Evolutionary conservation across 2,113 vertebrate species (phyloP).

Genomic region (Meriones unguiculatus): DNA sequence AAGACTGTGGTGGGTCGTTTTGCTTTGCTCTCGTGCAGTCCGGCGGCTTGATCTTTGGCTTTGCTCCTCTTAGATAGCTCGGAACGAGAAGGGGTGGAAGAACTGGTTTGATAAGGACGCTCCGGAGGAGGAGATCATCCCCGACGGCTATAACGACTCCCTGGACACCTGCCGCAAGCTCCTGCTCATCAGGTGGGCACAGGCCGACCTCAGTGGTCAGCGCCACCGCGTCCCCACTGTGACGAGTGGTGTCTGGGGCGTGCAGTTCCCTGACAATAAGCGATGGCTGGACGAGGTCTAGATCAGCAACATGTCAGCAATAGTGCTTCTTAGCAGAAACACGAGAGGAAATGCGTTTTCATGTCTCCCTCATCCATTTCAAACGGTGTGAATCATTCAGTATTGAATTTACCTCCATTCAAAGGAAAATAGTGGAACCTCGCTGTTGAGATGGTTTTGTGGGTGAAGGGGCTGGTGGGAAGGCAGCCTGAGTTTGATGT

Average conservation of each 20-base stretch:
- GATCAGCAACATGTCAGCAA: not conserved
- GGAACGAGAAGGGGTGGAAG: constrained; percentile 88
- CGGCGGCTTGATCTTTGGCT: not conserved
- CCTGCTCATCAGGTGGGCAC: constrained; percentile 88
- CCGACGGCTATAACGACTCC: constrained; percentile 87
- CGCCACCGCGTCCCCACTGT: rapidly evolving
- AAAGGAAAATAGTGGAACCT: not conserved
- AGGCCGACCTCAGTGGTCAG: not conserved
- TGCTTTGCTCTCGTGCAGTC: not conserved
- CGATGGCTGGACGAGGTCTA: not conserved
- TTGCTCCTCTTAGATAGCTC: constrained; percentile 81
- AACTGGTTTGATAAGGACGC: constrained; percentile 88
- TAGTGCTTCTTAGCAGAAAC: constrained; percentile 26
- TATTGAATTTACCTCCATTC: constrained; percentile 44
- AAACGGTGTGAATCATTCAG: not conserved
- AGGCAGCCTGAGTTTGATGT: not conserved
- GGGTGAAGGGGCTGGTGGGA: not conserved
- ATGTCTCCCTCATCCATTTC: constrained; percentile 23
- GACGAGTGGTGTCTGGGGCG: not conserved
- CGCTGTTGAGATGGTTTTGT: too few relatives aligned
- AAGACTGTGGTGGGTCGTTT: not conserved
- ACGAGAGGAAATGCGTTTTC: not conserved
- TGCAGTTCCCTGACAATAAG: constrained; percentile 20
- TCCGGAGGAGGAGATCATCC: constrained; percentile 88
- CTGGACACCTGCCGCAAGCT: constrained; percentile 88